A percentile compares a stretch with the other conserved stretches of the same genome.
Evolutionary conservation across 2,888 invertebrate species (phyloP).

Genomic region (Cheilosia vernalis): DNA sequence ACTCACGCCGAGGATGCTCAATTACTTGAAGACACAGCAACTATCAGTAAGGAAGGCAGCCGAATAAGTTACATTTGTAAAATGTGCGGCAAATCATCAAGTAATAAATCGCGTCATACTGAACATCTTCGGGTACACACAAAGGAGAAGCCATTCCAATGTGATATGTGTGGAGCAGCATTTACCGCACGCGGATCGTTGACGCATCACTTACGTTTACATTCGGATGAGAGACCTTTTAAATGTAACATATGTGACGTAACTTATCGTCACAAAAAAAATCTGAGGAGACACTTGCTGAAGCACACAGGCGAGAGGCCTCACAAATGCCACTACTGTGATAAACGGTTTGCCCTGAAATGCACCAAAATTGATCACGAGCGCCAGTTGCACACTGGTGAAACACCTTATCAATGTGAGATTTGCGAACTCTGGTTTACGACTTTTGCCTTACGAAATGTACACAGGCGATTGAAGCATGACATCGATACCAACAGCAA

Average conservation of each 20-base stretch:
- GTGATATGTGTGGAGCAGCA: constrained; percentile 46
- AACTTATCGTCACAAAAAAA: constrained; percentile 61
- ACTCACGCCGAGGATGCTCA: constrained; percentile 39
- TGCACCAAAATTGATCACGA: constrained; percentile 34
- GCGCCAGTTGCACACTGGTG: constrained; percentile 51
- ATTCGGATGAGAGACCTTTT: constrained; percentile 55
- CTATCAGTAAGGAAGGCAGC: constrained; percentile 17
- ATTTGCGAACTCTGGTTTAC: constrained; percentile 46
- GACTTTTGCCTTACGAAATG: constrained; percentile 24
- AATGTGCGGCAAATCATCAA: constrained; percentile 48
- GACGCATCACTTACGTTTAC: constrained; percentile 39
- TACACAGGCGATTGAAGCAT: constrained; percentile 28
- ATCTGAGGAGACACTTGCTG: constrained; percentile 47
- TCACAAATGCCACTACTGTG: constrained; percentile 59
- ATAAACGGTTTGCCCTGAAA: constrained; percentile 30
- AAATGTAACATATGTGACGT: constrained; percentile 60
- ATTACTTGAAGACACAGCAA: constrained; percentile 40
- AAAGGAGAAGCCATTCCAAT: constrained; percentile 48
- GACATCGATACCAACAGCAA: constrained; percentile 50
- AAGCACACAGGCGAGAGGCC: constrained; percentile 55
- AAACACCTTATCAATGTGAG: constrained; percentile 61
- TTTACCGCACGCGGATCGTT: constrained; percentile 50
- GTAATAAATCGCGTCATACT: constrained; percentile 38
- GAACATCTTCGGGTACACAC: constrained; percentile 65
- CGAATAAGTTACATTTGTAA: constrained; percentile 45